Evolutionary conservation across 2,113 vertebrate species (phyloP).

Genomic region (Neomonachus schauinslandi): DNA sequence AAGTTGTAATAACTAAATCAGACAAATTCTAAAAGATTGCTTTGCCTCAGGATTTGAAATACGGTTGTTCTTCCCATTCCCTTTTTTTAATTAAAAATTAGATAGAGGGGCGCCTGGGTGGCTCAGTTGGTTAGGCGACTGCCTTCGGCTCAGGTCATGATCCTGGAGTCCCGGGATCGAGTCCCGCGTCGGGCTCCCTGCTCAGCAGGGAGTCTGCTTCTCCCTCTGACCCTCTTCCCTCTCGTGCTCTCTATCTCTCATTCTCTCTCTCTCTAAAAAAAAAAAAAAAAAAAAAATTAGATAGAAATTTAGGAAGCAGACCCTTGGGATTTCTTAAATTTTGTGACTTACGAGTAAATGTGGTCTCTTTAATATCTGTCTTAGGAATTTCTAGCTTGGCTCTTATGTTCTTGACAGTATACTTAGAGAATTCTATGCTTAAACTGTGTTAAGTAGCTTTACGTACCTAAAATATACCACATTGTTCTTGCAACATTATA

Average conservation of each 20-base stretch:
- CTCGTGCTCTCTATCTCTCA: too few relatives aligned
- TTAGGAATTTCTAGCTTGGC: background rate
- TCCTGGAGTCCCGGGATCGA: too few relatives aligned
- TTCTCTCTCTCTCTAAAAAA: too few relatives aligned
- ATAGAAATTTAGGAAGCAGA: background rate
- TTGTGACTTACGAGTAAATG: background rate
- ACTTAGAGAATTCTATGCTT: background rate
- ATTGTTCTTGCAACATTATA: background rate
- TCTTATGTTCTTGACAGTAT: background rate
- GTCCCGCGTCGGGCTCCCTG: too few relatives aligned
- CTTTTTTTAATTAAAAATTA: background rate
- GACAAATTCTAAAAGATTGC: background rate
- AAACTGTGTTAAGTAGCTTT: background rate
- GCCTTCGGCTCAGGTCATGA: too few relatives aligned
- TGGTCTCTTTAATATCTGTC: background rate
- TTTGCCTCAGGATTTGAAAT: conserved; percentile 38
- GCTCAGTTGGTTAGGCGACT: too few relatives aligned
- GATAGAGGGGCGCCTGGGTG: too few relatives aligned
- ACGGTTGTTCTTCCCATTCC: background rate
- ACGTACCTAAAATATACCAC: background rate
- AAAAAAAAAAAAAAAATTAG: too few relatives aligned
- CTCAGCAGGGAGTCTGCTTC: too few relatives aligned
- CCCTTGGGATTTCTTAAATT: background rate
- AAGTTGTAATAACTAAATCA: background rate
- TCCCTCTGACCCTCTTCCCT: too few relatives aligned